Conservation (phyloP, 2,113 vertebrate genomes). For the Corythornis madagascariensis region DNA sequence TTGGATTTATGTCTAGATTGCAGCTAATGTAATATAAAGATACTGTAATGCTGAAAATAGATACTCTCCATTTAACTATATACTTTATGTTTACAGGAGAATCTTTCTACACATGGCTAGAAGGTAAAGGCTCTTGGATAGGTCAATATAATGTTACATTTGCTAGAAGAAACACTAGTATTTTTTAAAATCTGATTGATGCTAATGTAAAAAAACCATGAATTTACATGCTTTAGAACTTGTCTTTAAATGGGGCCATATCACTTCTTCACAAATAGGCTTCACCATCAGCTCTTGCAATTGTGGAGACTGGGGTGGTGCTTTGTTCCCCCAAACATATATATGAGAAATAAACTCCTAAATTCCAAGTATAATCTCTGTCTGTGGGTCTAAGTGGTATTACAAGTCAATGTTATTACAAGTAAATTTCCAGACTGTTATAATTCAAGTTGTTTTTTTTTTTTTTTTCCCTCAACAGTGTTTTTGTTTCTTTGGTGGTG, state of each 20-base stretch:
- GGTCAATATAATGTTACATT: neutral
- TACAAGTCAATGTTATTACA: neutral
- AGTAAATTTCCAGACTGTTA: neutral
- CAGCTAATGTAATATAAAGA: neutral
- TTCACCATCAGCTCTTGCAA: neutral
- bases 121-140: conserved; percentile 80
- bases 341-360: neutral
- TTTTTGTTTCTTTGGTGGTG: no score
- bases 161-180: neutral
- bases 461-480: neutral
- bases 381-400: neutral
- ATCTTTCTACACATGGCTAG: conserved; percentile 95
- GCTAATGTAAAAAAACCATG: neutral
- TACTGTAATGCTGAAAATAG: neutral
- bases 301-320: neutral
- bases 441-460: neutral
- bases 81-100: conserved; percentile 80
- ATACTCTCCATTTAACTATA: conserved; percentile 7
- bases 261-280: neutral
- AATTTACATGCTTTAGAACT: neutral
- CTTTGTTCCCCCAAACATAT: neutral
- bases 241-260: neutral
- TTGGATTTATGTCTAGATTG: neutral
- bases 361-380: neutral
- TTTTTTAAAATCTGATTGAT: neutral